phyloP scores from a whole-genome alignment of 2,113 vertebrate species.

The Semnornis frantzii region DNA sequence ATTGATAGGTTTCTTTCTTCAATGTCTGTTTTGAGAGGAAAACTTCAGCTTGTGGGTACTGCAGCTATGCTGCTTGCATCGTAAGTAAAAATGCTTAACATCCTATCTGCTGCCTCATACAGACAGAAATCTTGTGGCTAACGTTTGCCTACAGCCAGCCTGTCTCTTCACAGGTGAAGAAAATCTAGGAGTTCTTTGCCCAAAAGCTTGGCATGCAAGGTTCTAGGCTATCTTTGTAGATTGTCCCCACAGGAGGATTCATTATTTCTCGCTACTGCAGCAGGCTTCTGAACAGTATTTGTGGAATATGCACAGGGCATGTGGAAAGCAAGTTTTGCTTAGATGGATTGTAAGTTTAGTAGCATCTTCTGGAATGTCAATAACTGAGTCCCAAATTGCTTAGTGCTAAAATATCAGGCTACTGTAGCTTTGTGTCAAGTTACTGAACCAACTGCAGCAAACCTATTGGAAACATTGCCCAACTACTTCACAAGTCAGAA shows the following conservation, averaged over 20 bases:
- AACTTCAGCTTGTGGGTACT: slow-evolving; percentile 96
- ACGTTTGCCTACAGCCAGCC: background rate
- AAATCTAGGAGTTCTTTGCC: background rate
- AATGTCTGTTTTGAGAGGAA: slow-evolving; percentile 96
- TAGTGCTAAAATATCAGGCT: background rate
- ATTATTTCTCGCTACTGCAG: background rate
- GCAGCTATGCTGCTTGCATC: slow-evolving; percentile 97
- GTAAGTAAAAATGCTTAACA: slow-evolving; percentile 78
- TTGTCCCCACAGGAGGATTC: background rate
- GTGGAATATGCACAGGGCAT: background rate
- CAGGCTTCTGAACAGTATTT: background rate
- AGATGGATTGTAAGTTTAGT: background rate
- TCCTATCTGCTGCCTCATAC: background rate
- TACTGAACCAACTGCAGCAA: background rate
- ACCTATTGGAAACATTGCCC: no score
- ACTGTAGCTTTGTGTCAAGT: background rate
- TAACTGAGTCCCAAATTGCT: background rate
- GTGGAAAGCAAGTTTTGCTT: background rate
- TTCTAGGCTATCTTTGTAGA: background rate
- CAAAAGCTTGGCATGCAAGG: background rate
- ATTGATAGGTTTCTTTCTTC: slow-evolving; percentile 97
- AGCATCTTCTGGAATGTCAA: background rate
- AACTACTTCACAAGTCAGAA: background rate
- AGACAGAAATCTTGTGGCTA: background rate
- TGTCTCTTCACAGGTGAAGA: background rate